Base-by-base conservation (phyloP, 2,888 invertebrate genomes). In the Pyrgus malvae region DNA sequence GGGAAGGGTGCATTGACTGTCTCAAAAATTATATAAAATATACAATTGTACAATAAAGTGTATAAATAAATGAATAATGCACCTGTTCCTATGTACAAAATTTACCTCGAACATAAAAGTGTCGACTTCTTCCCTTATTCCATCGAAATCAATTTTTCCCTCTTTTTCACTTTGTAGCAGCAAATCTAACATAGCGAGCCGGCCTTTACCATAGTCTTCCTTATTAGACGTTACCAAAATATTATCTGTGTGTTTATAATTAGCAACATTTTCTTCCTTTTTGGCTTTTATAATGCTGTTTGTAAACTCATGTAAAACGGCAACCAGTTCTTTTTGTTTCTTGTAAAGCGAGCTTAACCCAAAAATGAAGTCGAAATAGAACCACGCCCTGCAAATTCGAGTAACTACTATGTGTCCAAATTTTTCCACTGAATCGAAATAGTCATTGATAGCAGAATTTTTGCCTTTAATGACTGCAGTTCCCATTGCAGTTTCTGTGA, bases 51-150 rank as follows among this genome's bases (percentile, higher is more conserved):
- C n/a, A n/a, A n/a, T 21, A 21, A 21, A 3, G 6, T 6, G 21
- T 21, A 21, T 21, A 21, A 3, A 21, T 21, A 3, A 21, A 6
- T 6, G 3, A 4, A 4, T 6, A 21, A 21, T 21, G 21, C 3
- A 3, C 3, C 3, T 21, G 3, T 21, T 6, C 3, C 3, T 21
- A 21, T 21, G 3, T 21, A 4, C 21, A 21, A 21, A 8, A 27
- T 27, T 51, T 71, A 92, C 93, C 75, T 92, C 94, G 78, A 94
- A 94, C 92, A 94, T 92, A 64, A 94, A 94, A 0, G 94, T 94
- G 61, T 94, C 93, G 0, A 94, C 93, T 80, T 94, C 93, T 68
- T 94, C 93, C 49, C 92, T 85, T 46, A 94, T 92, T 48, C 93
- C 93, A 12, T 89, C 71, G 61, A 92, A 87, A 17, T 90, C 91